Base-by-base conservation (phyloP, 2,113 vertebrate species). In the Scomber colias region DNA sequence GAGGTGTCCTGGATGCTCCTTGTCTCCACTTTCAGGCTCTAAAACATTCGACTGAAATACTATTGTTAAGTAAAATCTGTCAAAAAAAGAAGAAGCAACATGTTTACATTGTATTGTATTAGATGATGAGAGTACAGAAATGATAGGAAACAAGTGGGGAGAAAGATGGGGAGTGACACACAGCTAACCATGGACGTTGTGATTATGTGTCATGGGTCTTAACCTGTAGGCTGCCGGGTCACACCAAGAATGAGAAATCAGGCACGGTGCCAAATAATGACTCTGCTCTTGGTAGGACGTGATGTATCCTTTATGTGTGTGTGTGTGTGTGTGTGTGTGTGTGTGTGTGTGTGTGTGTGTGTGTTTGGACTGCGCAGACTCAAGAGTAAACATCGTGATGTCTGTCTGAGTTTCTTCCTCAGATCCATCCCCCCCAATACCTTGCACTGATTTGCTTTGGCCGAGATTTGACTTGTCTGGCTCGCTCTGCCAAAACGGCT, bases 401-500 rank as follows among this genome's bases (percentile, higher is more conserved):
- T 79, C 63, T 60, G 46, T 40, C 8, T 40, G 35, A 57, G 46
- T 44, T 17, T 60, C 48, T 35, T 51, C 45, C 13, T 46, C 40
- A n/a, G 50, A 66, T 72, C 12, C 31, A 12, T 75, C 72, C 60
- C 21, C 21, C 56, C 55, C 6, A 9, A 61, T 68, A 62, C 44
- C 72, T 17, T 2, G 2, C 59, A 27, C 75, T 82, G 81, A 80
- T 86, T 84, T 70, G 61, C 65, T 80, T 82, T 77, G 21, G 35
- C 60, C 3, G 24, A 82, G 72, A 84, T 87, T 67, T 77, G 57
- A 62, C 9, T 74, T 46, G 40, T 57, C 46, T 51, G 1, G 14
- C 55, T 77, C 7, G 10, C 50, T 76, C 54, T 83, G 63, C 71
- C 49, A 55, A 65, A 57, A 24, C 24, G 4, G n/a, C 31, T 82